Percentiles rank a stretch among this genome's conserved stretches.
Evolutionary conservation across 2,888 invertebrate genomes (phyloP).

Genomic region (Campoletis raptor): DNA sequence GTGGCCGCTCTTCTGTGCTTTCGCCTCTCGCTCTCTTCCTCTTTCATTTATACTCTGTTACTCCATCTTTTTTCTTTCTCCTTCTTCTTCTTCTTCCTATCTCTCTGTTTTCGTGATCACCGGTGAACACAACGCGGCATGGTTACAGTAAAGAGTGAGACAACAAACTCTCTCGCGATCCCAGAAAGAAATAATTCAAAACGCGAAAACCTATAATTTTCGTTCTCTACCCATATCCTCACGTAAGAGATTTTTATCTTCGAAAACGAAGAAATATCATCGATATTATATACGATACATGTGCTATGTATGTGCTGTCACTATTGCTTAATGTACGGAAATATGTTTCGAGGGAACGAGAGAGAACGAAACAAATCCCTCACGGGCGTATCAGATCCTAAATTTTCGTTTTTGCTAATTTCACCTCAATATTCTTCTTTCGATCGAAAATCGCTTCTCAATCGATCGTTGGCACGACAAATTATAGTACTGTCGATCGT

Average conservation of each 20-base stretch:
- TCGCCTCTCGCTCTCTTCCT: slow-evolving; percentile 20
- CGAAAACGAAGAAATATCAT: slow-evolving; percentile 67
- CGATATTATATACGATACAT: slow-evolving; percentile 51
- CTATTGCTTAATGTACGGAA: slow-evolving; percentile 55
- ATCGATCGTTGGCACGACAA: not conserved
- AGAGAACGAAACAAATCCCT: slow-evolving; percentile 11
- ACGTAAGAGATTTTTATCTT: slow-evolving; percentile 80
- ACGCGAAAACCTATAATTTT: slow-evolving; percentile 84
- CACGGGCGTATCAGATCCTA: slow-evolving; percentile 32
- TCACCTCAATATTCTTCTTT: slow-evolving; percentile 1
- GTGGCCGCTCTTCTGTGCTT: slow-evolving; percentile 55
- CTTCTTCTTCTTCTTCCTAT: not conserved
- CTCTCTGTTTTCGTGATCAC: slow-evolving; percentile 42
- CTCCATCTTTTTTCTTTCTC: slow-evolving; percentile 31
- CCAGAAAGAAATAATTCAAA: slow-evolving; percentile 82
- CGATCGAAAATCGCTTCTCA: slow-evolving; percentile 13
- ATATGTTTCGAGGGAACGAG: slow-evolving; percentile 7
- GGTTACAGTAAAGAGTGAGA: slow-evolving; percentile 71
- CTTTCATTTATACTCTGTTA: slow-evolving; percentile 24
- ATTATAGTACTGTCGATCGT: not conserved
- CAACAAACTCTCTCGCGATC: slow-evolving; percentile 58
- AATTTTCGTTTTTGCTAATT: slow-evolving; percentile 25
- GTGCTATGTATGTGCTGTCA: slow-evolving; percentile 21
- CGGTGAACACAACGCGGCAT: slow-evolving; percentile 68
- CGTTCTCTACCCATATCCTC: slow-evolving; percentile 72